Base-by-base conservation (phyloP, 2,113 vertebrate species). In the Dolichotis patagonum region DNA sequence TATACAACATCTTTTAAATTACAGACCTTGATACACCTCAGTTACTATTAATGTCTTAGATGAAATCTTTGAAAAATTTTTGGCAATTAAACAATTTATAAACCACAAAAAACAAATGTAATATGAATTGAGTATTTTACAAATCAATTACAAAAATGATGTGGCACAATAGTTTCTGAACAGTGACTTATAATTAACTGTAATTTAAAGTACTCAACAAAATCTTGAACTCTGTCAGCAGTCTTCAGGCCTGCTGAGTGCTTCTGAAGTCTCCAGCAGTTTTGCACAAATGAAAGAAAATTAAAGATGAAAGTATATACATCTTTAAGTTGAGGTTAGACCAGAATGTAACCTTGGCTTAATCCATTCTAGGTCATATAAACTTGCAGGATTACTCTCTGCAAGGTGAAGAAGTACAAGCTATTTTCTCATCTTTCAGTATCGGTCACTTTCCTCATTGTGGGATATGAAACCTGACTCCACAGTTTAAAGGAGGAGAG, bases 241-340 rank as follows among this genome's bases (percentile, higher is more conserved):
- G 38, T 80, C 49, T 22, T 97, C 43, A 87, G 90, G 49, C 85
- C 69, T 78, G 78, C 94, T 95, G 92, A 95, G 82, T 85, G 38
- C 71, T 94, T 91, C 69, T 90, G 69, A 94, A 90, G 60, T 96
- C 93, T 94, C 63, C 46, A 96, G 54, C 71, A 94, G 90, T 87
- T 96, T 54, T 88, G 71, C 17, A 49, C 38, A 80, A 73, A 65
- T 78, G 41, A 67, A 92, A 92, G 75, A 82, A 96, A 90, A 54
- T 91, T 84, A 82, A 97, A 88, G 26, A 71, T 71, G n/a, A 93
- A 91, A 86, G 54, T 86, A 20, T 82, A 5, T 87, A 3, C 86
- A 77, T 71, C 56, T 93, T 17, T 10, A 90, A 82, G 46, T 63
- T 71, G 58, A 0, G 49, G 32, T 92, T 83, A 81, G 28, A 43